Evolutionary conservation across 2,888 invertebrate genomes (phyloP), one percentile per base, ranked within the genome.

Genomic region (Patella pellucida): DNA sequence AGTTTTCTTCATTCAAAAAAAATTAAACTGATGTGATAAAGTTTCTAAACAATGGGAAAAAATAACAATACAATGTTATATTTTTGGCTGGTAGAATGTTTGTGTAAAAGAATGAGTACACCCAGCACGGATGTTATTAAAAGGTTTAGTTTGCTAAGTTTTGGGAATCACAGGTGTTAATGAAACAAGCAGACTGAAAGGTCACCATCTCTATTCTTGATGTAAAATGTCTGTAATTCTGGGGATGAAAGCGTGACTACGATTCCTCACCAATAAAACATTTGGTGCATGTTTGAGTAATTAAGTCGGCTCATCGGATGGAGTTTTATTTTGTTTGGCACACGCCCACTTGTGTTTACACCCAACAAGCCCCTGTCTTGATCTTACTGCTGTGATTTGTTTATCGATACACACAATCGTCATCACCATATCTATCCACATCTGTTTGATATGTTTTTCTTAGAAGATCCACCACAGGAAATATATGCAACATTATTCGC

Each of bases 211-310:
- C 62, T 62, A 62, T 62, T 62, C 62, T 62, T 62, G 62, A 62
- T 62, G 62, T 62, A 62, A 62, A 62, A 62, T 62, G 62, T 62
- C 62, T 62, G 62, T 62, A 62, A 62, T 62, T 9, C n/a, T 62
- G n/a, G 19, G 62, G 62, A 62, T 62, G 62, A 62, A 62, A 62
- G 62, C 62, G 19, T 62, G 54, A 62, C 62, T 62, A 62, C 19
- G 62, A 62, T 62, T 62, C 62, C 19, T 62, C 62, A n/a, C 62
- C 62, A 62, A 77, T 77, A 77, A 75, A 77, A 77, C 77, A 73
- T 73, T 71, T 73, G 75, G 77, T 75, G 71, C 77, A 77, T 77
- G 77, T 77, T 77, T 75, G 75, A 75, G 77, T 77, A 77, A 77
- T 77, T 77, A 77, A 77, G 72, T 54, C 72, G 62, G 71, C 68